Evolutionary conservation across 2,797 vertebrate genomes (phyloP).

Genomic region (Peromyscus aztecus): DNA sequence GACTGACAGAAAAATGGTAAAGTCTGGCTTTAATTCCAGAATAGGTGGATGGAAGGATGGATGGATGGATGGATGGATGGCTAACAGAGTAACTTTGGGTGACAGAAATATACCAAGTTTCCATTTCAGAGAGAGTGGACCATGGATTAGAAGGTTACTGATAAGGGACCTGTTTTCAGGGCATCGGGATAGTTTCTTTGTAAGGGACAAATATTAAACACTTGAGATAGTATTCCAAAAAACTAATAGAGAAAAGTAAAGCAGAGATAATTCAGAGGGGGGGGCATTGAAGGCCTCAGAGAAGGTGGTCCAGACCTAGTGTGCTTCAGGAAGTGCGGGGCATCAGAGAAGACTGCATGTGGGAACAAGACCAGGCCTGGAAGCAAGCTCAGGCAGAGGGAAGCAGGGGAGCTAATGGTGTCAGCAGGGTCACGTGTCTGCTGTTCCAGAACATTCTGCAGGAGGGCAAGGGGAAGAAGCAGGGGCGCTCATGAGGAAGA

Average conservation of each 20-base stretch:
- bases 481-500: not conserved
- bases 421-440: not conserved
- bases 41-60: not conserved
- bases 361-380: not conserved
- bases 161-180: not conserved
- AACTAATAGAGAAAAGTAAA: slow-evolving; percentile 20
- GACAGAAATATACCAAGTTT: not conserved
- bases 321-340: not conserved
- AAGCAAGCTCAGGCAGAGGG: not conserved
- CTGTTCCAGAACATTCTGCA: not conserved
- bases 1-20: not conserved
- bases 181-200: not conserved
- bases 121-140: not conserved
- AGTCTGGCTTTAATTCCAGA: slow-evolving; percentile 12
- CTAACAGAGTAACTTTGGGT: not conserved
- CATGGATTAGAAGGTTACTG: not conserved
- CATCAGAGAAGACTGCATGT: not conserved
- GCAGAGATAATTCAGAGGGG: not conserved
- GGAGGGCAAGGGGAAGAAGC: not conserved
- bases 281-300: not conserved
- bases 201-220: slow-evolving; percentile 22
- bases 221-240: not conserved
- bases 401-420: not conserved
- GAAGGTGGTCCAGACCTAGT: not conserved
- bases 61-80: not conserved